Conservation (phyloP, 2,888 invertebrate species). For the Venustoraphidia nigricollis region DNA sequence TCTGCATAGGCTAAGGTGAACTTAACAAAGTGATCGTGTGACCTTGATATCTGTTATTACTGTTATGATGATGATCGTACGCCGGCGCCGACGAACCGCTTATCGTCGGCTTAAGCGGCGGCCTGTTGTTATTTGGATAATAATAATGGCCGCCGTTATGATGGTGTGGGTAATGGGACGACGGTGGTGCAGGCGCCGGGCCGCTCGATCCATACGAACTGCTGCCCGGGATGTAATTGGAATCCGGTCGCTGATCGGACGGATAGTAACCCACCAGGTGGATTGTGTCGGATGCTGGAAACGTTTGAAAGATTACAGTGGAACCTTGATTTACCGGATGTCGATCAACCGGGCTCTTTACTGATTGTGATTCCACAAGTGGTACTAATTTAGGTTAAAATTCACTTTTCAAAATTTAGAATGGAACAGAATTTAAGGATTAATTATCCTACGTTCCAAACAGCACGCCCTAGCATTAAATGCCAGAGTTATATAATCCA, state of each 20-base stretch:
- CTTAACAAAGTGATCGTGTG: neutral
- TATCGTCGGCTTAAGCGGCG: neutral
- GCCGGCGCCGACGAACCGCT: neutral
- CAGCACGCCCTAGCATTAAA: too few relatives aligned
- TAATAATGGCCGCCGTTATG: neutral
- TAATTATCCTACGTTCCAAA: too few relatives aligned
- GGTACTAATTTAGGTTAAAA: too few relatives aligned
- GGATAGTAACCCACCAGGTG: constrained; percentile 28
- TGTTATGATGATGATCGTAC: neutral
- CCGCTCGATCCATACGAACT: too few relatives aligned
- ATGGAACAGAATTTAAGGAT: too few relatives aligned
- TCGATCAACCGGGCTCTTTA: too few relatives aligned
- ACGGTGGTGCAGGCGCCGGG: neutral
- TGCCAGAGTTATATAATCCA: too few relatives aligned
- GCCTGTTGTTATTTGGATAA: neutral
- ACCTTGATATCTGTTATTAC: neutral
- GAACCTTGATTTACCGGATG: too few relatives aligned
- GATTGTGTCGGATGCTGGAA: constrained; percentile 21
- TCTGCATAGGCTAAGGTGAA: too few relatives aligned
- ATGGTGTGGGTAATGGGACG: neutral
- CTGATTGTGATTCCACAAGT: too few relatives aligned
- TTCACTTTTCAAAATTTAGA: too few relatives aligned
- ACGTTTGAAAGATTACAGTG: too few relatives aligned
- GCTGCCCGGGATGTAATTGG: constrained; percentile 12
- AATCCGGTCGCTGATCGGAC: constrained; percentile 18